Conservation (phyloP, 2,888 invertebrate species). For the Perdita meconis region DNA sequence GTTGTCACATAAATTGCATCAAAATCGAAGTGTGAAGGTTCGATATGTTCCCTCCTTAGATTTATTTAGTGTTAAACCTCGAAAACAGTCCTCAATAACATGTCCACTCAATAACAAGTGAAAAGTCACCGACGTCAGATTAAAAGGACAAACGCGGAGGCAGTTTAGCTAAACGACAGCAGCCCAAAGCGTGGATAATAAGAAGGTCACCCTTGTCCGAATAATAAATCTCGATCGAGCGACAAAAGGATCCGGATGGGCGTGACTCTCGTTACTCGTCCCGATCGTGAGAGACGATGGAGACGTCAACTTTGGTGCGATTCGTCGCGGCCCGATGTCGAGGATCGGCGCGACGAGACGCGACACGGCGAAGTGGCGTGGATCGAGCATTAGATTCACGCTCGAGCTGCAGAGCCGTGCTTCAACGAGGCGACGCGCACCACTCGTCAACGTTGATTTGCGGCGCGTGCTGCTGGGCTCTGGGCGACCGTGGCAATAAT, state of each 20-base stretch:
- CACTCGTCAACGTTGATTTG: conserved; percentile 36
- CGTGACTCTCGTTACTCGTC: conserved; percentile 76
- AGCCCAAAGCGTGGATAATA: conserved; percentile 80
- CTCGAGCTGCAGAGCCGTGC: conserved; percentile 42
- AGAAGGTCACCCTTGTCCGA: conserved; percentile 74
- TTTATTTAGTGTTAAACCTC: too few species aligned
- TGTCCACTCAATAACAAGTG: not conserved
- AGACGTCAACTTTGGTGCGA: conserved; percentile 81
- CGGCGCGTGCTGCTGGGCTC: conserved; percentile 69
- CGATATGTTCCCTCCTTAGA: too few species aligned
- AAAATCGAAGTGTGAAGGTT: too few species aligned
- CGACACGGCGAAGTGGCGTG: conserved; percentile 27
- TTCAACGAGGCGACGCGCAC: conserved; percentile 49
- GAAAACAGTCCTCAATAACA: not conserved
- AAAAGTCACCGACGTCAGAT: not conserved
- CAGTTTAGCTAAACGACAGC: conserved; percentile 60
- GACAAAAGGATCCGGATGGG: conserved; percentile 76
- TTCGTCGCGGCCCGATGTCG: conserved; percentile 81
- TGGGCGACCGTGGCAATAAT: conserved; percentile 59
- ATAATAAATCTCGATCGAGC: conserved; percentile 77
- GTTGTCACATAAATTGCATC: too few species aligned
- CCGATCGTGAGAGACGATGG: conserved; percentile 78
- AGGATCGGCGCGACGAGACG: conserved; percentile 64
- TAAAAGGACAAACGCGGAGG: not conserved
- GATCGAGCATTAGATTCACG: conserved; percentile 35